A percentile compares a stretch with the other conserved stretches of the same genome.
These are phyloP conservation scores for Hesperia comma DNA, from an alignment of 2,888 invertebrate genomes.

Conservation along the genomic window DNA sequence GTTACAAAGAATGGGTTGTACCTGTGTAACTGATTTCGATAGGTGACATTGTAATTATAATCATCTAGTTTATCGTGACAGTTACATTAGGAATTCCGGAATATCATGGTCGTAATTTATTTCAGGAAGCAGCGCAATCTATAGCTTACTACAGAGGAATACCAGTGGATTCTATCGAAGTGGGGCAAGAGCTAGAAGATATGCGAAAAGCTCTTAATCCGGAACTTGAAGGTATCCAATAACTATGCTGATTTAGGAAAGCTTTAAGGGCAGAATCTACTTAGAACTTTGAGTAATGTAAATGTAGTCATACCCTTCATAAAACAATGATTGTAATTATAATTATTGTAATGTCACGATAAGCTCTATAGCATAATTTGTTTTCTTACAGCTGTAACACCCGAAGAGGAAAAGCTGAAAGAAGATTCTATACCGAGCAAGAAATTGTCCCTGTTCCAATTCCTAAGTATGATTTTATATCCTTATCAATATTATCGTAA, in stretches of 20 bases:
- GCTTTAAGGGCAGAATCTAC: too few species aligned
- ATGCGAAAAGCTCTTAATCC: constrained; percentile 46
- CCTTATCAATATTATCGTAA: too few species aligned
- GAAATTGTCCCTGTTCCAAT: constrained; percentile 19
- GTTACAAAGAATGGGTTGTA: too few species aligned
- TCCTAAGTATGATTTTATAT: constrained; percentile 15
- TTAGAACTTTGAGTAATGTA: too few species aligned
- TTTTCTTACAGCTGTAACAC: constrained; percentile 46
- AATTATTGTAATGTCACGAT: too few species aligned
- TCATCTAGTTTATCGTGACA: too few species aligned
- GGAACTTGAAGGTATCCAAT: constrained; percentile 45
- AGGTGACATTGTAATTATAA: too few species aligned
- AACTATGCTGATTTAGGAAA: too few species aligned
- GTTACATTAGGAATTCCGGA: neutral
- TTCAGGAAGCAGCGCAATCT: constrained; percentile 62
- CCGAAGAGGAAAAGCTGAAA: constrained; percentile 50
- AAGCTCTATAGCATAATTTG: neutral
- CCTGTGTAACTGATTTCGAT: too few species aligned
- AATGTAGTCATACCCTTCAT: too few species aligned
- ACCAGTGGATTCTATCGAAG: constrained; percentile 43
- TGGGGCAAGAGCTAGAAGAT: constrained; percentile 45
- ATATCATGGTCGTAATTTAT: neutral
- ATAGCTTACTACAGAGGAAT: constrained; percentile 62
- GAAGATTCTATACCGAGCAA: constrained; percentile 17
- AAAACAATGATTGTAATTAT: too few species aligned